Evolutionary conservation across 1,140 invertebrate genomes (phyloP).

Genomic region (Ephestia elutella): DNA sequence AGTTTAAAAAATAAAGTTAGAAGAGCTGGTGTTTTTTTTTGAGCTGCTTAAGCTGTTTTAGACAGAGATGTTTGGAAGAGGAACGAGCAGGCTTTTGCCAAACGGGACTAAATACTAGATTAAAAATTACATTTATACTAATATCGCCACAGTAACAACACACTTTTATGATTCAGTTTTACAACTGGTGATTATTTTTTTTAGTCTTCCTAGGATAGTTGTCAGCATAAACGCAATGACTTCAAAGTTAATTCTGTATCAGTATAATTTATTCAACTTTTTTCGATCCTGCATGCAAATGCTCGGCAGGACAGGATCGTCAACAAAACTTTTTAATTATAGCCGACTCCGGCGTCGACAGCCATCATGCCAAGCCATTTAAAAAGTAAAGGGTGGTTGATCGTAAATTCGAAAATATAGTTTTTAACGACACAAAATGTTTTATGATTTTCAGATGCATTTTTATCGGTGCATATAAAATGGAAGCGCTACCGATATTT

Average conservation of each 20-base stretch:
- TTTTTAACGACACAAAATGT: conserved; percentile 1
- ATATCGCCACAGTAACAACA: too few relatives aligned
- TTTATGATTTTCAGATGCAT: conserved; percentile 2
- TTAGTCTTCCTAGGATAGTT: too few relatives aligned
- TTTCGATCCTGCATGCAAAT: not conserved
- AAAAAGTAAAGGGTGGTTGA: not conserved
- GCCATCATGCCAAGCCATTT: not conserved
- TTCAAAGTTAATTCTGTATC: too few relatives aligned
- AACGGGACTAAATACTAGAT: too few relatives aligned
- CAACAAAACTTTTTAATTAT: not conserved
- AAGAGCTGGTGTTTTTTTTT: too few relatives aligned
- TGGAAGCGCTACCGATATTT: not conserved
- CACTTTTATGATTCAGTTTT: too few relatives aligned
- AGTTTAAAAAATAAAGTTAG: too few relatives aligned
- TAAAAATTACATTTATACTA: too few relatives aligned
- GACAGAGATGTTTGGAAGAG: not conserved
- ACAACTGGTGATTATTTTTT: too few relatives aligned
- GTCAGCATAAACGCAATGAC: too few relatives aligned
- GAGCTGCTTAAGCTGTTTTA: too few relatives aligned
- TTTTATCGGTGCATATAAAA: not conserved
- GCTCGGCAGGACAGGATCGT: not conserved
- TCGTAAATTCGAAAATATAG: conserved; percentile 1
- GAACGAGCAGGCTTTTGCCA: not conserved
- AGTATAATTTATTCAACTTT: not conserved
- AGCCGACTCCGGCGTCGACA: not conserved